Conservation (phyloP, 2,888 invertebrate species). For the Netelia fuscicornis region DNA sequence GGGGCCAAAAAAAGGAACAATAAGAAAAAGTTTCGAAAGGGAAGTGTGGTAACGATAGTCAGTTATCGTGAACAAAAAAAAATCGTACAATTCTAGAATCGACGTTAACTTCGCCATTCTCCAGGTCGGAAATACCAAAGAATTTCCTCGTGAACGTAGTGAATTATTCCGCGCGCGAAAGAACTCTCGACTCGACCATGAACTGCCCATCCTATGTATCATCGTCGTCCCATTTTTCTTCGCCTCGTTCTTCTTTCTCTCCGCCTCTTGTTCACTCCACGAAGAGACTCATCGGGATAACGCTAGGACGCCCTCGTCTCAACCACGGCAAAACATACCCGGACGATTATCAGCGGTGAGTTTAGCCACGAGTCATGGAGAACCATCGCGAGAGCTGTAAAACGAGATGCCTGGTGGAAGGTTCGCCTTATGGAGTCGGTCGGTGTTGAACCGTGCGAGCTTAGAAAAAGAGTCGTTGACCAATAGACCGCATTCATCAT, state of each 20-base stretch:
- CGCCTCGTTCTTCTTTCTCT: constrained; percentile 25
- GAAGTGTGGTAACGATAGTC: constrained; percentile 31
- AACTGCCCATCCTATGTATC: constrained; percentile 27
- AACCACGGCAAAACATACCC: constrained; percentile 27
- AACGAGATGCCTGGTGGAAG: constrained; percentile 48
- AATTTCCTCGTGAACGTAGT: too few relatives aligned
- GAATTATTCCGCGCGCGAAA: too few relatives aligned
- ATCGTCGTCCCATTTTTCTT: constrained; percentile 18
- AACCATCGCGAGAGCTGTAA: constrained; percentile 48
- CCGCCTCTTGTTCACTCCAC: constrained; percentile 45
- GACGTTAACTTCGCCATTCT: too few relatives aligned
- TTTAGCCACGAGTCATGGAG: constrained; percentile 40
- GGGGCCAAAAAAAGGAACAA: neutral
- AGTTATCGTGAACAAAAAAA: constrained; percentile 20
- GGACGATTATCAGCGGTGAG: constrained; percentile 45
- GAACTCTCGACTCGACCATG: neutral
- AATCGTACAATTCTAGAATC: too few relatives aligned
- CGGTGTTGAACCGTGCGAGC: constrained; percentile 33
- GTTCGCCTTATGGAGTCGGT: constrained; percentile 26
- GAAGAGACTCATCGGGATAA: constrained; percentile 18
- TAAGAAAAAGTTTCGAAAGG: constrained; percentile 11
- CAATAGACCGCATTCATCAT: constrained; percentile 75
- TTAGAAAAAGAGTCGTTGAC: constrained; percentile 60
- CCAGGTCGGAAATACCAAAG: constrained; percentile 10
- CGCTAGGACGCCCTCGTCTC: constrained; percentile 24